Base-by-base conservation (phyloP, 1,140 invertebrate genomes). In the Philotrypesis tridentata region DNA sequence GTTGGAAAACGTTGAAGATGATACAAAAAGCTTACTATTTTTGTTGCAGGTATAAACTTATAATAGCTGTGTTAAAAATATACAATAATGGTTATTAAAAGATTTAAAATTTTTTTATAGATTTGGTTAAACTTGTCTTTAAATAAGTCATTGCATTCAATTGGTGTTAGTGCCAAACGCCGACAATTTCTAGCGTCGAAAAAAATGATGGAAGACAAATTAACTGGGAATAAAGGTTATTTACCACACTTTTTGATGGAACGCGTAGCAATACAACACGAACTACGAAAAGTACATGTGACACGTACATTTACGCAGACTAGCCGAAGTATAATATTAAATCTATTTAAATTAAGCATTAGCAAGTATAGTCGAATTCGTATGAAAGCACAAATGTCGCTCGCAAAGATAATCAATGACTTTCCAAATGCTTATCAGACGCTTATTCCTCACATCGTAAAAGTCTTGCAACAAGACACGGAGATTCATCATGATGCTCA, bases 321-420 rank as follows among this genome's bases (percentile, higher is more conserved):
- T 2, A 95, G 96, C 85, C 90, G 92, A 71, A 86, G 90, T 11
- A 93, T 96, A 61, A 91, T 96, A 61, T 85, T 93, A 14, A 93
- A 95, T 90, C 86, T 96, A 25, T 92, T 96, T 29, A 90, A 91
- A 78, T 88, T 96, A n/a, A 43, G 70, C 17, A 73, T 48, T 25
- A 95, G 95, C 86, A 92, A 94, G 85, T 96, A 96, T 85, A 94
- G 94, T 84, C 93, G 94, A 85, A 93, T 96, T 87, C 91, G 96
- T 83, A 91, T 90, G 14, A 89, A 89, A 73, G 94, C 95, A 17
- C 96, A 97, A 89, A 83, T 84, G 93, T 81, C 87, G 96, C 25
- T 93, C 91, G 63, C 83, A 86, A 72, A 83, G 86, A 88, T 88
- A 87, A 89, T 93, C 82, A 84, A 90, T 82, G 87, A 88, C 65